Base-by-base conservation (phyloP, 2,113 vertebrate genomes). In the Pithys albifrons region DNA sequence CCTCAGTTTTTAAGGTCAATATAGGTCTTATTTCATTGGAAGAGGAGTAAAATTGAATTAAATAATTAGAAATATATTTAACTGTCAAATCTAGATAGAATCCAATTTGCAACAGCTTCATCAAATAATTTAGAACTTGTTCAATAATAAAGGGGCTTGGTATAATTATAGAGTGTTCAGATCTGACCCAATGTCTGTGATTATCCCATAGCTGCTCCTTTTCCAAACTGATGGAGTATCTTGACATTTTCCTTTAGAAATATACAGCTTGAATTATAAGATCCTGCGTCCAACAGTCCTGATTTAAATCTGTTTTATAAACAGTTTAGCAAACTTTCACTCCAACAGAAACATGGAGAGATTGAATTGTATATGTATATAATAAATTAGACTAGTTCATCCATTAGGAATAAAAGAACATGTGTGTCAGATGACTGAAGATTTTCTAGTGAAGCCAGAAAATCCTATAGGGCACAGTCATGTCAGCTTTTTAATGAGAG, bases 401-500 rank as follows among this genome's bases (percentile, higher is more conserved):
- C 75, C 61, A 49, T 61, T 65, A 88, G 76, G 79, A 92, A 65
- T 65, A 84, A 35, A 87, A 37, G 27, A 88, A 67, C 31, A 72
- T 0, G 3, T 28, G 48, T 88, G 90, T 75, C 72, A 78, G 41
- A 49, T 46, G 61, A 90, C 69, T 75, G 48, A 37, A 83, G 75
- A 86, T 86, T 92, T 91, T 72, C 72, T 31, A 81, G 52, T 1
- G 25, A 86, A 90, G 61, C 35, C 75, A 81, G 57, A 8, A 94
- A 95, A 91, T 81, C 81, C n/a, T 81, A 35, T 4, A 84, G 81
- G 78, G 83, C 59, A 76, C 65, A 85, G 46, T 37, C 71, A 74
- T 49, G 74, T 77, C 81, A 91, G 39, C 46, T 76, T 85, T 91
- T 95, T 95, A 95, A 94, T 93, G 87, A 95, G 70, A 62, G 77